phyloP scores from a whole-genome alignment of 2,888 invertebrate genomes.

The Patella ulyssiponensis region DNA sequence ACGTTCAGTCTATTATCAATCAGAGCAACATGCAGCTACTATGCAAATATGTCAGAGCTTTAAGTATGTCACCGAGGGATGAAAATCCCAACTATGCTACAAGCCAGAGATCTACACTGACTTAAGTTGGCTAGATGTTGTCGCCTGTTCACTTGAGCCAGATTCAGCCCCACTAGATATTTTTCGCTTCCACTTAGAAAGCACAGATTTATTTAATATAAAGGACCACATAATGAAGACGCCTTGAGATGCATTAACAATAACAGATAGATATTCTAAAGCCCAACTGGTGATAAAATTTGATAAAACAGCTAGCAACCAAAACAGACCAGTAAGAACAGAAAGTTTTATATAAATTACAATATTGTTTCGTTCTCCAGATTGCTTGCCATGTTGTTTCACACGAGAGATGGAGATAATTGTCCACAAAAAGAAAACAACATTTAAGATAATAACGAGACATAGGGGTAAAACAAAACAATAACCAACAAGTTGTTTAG shows the following conservation, averaged over 20 bases:
- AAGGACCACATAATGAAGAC: conserved; percentile 48
- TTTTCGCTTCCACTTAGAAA: background rate
- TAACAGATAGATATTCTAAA: conserved; percentile 42
- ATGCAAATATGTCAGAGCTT: no score
- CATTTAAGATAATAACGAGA: conserved; percentile 42
- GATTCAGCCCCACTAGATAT: no score
- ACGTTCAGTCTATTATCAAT: no score
- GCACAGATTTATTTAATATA: conserved; percentile 41
- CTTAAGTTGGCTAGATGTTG: no score
- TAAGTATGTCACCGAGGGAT: no score
- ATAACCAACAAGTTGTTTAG: conserved; percentile 29
- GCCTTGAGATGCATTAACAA: conserved; percentile 49
- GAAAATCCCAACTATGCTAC: no score
- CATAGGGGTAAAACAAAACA: conserved; percentile 47
- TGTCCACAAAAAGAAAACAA: conserved; percentile 42
- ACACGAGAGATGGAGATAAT: conserved; percentile 36
- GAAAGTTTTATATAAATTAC: conserved; percentile 46
- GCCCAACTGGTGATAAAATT: conserved; percentile 31
- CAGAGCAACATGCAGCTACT: no score
- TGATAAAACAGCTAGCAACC: conserved; percentile 47
- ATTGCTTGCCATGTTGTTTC: conserved; percentile 15
- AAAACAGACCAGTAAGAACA: conserved; percentile 48
- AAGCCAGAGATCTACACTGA: no score
- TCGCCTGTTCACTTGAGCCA: no score
- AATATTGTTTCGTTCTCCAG: conserved; percentile 34